Conservation (phyloP, 2,113 vertebrate genomes). For the Amphiprion ocellaris region DNA sequence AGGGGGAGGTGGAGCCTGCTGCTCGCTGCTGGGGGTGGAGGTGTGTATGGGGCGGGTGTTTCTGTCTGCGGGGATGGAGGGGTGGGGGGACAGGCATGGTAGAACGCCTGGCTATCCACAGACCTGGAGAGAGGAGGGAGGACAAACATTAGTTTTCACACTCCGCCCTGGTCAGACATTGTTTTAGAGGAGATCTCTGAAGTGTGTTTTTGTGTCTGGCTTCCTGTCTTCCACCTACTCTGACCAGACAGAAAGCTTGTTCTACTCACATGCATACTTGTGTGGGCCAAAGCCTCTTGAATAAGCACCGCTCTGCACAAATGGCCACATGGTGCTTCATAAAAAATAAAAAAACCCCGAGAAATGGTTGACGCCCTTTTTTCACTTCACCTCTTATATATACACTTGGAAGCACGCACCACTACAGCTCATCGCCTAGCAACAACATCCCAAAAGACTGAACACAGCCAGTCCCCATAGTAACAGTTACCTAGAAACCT, state of each 20-base stretch:
- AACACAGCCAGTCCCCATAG: slow-evolving; percentile 68
- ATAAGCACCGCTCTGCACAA: slow-evolving; percentile 44
- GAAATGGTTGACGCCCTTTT: not conserved
- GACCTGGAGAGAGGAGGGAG: slow-evolving; percentile 70
- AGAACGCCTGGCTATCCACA: slow-evolving; percentile 84
- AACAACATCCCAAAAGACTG: slow-evolving; percentile 66
- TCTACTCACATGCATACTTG: slow-evolving; percentile 16
- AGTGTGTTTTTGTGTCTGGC: slow-evolving; percentile 43
- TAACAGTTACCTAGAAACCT: slow-evolving; percentile 77
- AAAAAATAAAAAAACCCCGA: not conserved
- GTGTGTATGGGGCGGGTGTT: slow-evolving; percentile 68
- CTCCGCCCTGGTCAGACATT: not conserved
- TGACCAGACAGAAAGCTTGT: slow-evolving; percentile 46
- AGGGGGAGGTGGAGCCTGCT: slow-evolving; percentile 25
- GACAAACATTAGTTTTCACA: slow-evolving; percentile 11
- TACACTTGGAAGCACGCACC: slow-evolving; percentile 19
- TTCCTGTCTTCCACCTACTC: slow-evolving; percentile 53
- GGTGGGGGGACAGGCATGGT: slow-evolving; percentile 85
- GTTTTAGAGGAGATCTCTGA: slow-evolving; percentile 40
- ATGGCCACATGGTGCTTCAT: slow-evolving; percentile 37
- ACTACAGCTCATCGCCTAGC: slow-evolving; percentile 59
- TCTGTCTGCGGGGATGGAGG: slow-evolving; percentile 76
- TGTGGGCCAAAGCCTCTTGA: slow-evolving; percentile 46
- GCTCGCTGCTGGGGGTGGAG: slow-evolving; percentile 50
- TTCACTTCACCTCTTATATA: not conserved